Evolutionary conservation across 2,888 invertebrate species (phyloP).

Genomic region (Zelleria hepariella): DNA sequence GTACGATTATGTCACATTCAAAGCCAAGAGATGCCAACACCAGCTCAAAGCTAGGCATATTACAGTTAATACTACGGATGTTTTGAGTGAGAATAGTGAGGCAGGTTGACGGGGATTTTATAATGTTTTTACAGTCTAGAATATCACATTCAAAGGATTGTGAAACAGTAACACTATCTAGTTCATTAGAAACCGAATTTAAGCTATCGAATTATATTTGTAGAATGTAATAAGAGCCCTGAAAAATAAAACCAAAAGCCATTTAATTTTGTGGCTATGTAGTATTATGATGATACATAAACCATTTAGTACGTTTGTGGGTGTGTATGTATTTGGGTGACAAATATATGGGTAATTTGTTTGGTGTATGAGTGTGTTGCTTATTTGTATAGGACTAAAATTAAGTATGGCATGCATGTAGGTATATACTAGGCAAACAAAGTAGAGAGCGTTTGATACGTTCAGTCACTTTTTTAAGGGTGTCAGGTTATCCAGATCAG

Average conservation of each 20-base stretch:
- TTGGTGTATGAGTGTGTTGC: background rate
- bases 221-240: background rate
- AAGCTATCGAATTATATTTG: background rate
- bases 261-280: background rate
- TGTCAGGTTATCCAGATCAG: too few species aligned
- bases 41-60: background rate
- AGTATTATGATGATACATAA: background rate
- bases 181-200: background rate
- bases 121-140: background rate
- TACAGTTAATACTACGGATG: background rate
- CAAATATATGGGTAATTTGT: background rate
- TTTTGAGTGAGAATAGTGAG: background rate
- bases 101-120: background rate
- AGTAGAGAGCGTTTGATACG: constrained; percentile 5
- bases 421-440: background rate
- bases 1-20: background rate
- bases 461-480: too few species aligned
- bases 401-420: background rate
- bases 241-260: background rate
- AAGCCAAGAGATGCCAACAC: background rate
- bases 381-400: background rate
- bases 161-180: background rate
- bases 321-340: background rate
- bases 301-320: background rate
- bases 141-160: constrained; percentile 1